phyloP scores from a whole-genome alignment of 2,888 invertebrate species.

The Epinotia ramella region DNA sequence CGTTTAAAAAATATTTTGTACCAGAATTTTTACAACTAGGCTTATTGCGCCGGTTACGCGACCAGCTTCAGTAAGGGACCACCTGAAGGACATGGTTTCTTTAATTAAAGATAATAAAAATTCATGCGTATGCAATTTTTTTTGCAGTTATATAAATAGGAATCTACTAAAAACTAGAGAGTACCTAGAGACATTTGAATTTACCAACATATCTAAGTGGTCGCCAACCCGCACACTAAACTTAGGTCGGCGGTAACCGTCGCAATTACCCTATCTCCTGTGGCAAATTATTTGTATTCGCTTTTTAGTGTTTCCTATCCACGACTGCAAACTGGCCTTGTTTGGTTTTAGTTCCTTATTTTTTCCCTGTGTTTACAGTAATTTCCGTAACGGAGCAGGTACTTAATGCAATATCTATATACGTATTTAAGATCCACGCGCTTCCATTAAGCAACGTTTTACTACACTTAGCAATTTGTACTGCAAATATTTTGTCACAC shows the following conservation, averaged over 20 bases:
- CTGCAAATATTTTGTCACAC: not conserved
- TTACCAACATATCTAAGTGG: not conserved
- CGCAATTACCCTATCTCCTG: not conserved
- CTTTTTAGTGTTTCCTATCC: constrained; percentile 23
- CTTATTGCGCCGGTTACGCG: not conserved
- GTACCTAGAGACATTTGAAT: no score
- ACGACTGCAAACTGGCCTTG: not conserved
- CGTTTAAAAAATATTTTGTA: not conserved
- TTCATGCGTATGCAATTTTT: not conserved
- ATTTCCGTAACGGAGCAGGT: not conserved
- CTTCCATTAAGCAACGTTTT: not conserved
- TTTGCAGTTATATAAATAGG: not conserved
- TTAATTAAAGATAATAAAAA: not conserved
- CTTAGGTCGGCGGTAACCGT: not conserved
- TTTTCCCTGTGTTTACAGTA: not conserved
- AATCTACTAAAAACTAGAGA: no score
- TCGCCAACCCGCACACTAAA: constrained; percentile 1
- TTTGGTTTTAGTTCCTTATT: not conserved
- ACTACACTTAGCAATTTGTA: not conserved
- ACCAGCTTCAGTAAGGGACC: not conserved
- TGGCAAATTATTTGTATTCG: constrained; percentile 16
- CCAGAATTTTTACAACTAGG: not conserved
- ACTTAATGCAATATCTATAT: not conserved
- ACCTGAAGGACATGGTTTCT: not conserved
- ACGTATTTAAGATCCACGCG: not conserved